Evolutionary conservation across 2,888 invertebrate species (phyloP), one percentile per base, ranked within the genome.

Genomic region (Lepas anatifera): DNA sequence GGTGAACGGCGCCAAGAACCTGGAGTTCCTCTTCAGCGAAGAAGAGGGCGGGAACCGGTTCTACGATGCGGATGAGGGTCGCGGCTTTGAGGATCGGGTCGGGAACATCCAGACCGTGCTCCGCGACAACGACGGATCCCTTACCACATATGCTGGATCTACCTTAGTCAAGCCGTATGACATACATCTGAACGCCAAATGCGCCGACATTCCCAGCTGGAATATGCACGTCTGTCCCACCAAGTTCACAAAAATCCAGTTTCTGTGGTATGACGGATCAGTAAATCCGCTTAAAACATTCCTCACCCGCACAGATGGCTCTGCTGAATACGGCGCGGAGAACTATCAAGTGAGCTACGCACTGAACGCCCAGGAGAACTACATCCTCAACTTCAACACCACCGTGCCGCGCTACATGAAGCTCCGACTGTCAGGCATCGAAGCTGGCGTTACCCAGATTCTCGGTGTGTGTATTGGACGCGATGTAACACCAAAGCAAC

Each of bases 341-440:
- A 37, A 66, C 41, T 66, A 25, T 29, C 66, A 66, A 25, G 27
- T 16, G 25, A 41, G 39, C 39, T 66, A 66, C 39, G 66, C 66
- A 1, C 66, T 66, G 25, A 66, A 66, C 27, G 10, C 66, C 25
- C 25, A 66, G 25, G 66, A 66, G 39, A 8, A 7, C 37, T 66
- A 66, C 66, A 66, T 66, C 39, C 25, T 66, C 1, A n/a, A 66
- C 66, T 66, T 66, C 66, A 66, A 66, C 41, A 39, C 39, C 35
- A 39, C 66, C 25, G 66, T 66, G 37, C 66, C 66, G 13, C 37
- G 66, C 25, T 16, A 16, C 41, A 27, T 66, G 16, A 41, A 25
- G 39, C 8, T 66, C 25, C 37, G 39, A 1, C 25, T 66, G 25
- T n/a, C 39, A 25, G 66, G 66, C 37, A 27, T 66, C 4, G 25